Percentiles rank a stretch among this genome's conserved stretches.
These are phyloP conservation scores for Myrmecobius fasciatus DNA, from an alignment of 2,113 vertebrate genomes.

Conservation along the genomic window DNA sequence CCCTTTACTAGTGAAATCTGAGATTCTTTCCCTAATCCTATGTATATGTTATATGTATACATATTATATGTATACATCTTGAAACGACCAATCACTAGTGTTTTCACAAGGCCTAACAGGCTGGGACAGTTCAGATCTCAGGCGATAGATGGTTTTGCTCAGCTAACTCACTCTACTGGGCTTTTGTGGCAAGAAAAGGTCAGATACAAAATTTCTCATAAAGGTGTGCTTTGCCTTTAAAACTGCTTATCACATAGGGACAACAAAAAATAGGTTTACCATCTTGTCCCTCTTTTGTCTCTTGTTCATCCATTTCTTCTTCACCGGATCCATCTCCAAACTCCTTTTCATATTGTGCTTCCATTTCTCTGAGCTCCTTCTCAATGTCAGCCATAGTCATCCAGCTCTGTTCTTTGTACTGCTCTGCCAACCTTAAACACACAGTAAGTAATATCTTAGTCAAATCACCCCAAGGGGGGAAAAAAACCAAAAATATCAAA, in stretches of 20 bases:
- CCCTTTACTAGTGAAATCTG: neutral
- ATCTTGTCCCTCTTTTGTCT: conserved; percentile 74
- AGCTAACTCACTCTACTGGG: neutral
- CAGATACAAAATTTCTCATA: neutral
- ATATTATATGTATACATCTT: neutral
- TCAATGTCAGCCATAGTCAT: conserved; percentile 92
- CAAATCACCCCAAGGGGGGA: neutral
- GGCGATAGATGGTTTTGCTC: neutral
- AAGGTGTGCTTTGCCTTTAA: neutral
- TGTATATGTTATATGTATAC: neutral
- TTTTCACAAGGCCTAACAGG: neutral
- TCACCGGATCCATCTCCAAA: conserved; percentile 92
- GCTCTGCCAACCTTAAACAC: conserved; percentile 88
- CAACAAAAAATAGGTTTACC: conserved; percentile 68
- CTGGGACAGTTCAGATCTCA: neutral
- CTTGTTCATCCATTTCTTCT: conserved; percentile 71
- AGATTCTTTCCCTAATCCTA: neutral
- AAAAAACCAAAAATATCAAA: neutral
- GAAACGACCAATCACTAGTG: neutral
- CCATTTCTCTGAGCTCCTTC: conserved; percentile 95
- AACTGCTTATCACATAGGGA: neutral
- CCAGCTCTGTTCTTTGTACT: conserved; percentile 98
- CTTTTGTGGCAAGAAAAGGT: neutral
- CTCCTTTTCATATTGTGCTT: conserved; percentile 93
- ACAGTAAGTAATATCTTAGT: conserved; percentile 55